Conservation (phyloP, 2,113 vertebrate genomes). For the Lycaon pictus region DNA sequence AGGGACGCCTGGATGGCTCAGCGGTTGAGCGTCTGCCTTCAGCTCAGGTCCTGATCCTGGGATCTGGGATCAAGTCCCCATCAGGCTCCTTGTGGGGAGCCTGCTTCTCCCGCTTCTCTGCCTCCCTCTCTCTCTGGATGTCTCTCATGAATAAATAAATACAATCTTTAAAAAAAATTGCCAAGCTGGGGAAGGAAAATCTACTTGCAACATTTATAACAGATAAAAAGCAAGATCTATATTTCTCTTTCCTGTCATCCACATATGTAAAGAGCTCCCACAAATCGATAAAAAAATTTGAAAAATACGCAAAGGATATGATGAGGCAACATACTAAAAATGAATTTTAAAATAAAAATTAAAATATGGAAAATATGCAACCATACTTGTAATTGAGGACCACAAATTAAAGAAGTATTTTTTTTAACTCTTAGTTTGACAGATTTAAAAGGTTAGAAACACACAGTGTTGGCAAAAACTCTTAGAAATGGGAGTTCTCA, state of each 20-base stretch:
- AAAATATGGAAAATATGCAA: not conserved
- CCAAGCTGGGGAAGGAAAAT: not conserved
- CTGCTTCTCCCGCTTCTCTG: too few relatives aligned
- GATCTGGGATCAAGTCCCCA: too few relatives aligned
- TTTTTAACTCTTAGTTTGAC: not conserved
- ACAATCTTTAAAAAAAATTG: not conserved
- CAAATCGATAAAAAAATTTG: not conserved
- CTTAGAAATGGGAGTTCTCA: not conserved
- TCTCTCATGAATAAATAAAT: too few relatives aligned
- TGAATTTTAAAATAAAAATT: slow-evolving; percentile 4
- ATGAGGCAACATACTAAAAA: not conserved
- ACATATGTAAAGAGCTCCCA: slow-evolving; percentile 29
- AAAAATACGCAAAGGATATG: not conserved
- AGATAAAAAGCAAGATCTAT: not conserved
- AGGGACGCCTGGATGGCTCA: too few relatives aligned
- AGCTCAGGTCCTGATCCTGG: too few relatives aligned
- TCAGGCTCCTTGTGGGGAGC: too few relatives aligned
- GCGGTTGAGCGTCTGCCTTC: too few relatives aligned
- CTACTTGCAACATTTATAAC: not conserved
- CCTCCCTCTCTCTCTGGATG: too few relatives aligned
- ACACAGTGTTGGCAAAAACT: not conserved
- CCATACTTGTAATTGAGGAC: not conserved
- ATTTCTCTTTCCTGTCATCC: not conserved
- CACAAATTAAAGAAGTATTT: not conserved
- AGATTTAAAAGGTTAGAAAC: not conserved